Conservation (phyloP, 2,113 vertebrate species). For the Istiophorus platypterus region DNA sequence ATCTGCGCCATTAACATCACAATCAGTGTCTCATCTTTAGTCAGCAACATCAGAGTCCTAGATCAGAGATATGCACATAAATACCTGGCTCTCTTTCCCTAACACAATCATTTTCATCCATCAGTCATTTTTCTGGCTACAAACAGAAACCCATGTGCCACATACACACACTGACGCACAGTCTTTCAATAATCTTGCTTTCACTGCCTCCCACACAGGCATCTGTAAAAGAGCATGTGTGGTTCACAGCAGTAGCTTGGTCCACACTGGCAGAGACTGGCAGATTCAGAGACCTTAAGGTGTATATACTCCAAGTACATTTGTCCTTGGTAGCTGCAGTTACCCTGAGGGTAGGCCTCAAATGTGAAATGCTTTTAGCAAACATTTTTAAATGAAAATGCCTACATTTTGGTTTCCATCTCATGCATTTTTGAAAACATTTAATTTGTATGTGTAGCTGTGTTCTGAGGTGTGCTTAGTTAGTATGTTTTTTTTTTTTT, state of each 20-base stretch:
- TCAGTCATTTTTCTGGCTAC: constrained; percentile 38
- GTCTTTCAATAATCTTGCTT: constrained; percentile 64
- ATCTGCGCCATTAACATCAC: constrained; percentile 55
- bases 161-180: constrained; percentile 33
- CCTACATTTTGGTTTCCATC: constrained; percentile 14
- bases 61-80: constrained; percentile 48
- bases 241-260: constrained; percentile 59
- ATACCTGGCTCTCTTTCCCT: constrained; percentile 38
- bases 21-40: constrained; percentile 56
- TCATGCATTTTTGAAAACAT: constrained; percentile 8
- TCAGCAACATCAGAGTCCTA: constrained; percentile 41
- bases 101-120: constrained; percentile 42
- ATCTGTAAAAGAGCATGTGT: constrained; percentile 73
- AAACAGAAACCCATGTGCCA: constrained; percentile 56
- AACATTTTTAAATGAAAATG: constrained; percentile 24
- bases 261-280: constrained; percentile 48
- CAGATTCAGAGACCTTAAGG: constrained; percentile 42
- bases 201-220: constrained; percentile 75
- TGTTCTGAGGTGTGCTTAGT: not conserved
- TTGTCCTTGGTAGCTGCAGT: constrained; percentile 45
- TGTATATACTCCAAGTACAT: constrained; percentile 37
- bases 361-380: constrained; percentile 49
- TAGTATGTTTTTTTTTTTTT: not conserved
- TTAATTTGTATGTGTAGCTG: not conserved
- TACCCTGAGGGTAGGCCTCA: constrained; percentile 36